These are phyloP conservation scores for Matsumyia berberina DNA, from an alignment of 2,888 invertebrate genomes.

Conservation along the genomic window DNA sequence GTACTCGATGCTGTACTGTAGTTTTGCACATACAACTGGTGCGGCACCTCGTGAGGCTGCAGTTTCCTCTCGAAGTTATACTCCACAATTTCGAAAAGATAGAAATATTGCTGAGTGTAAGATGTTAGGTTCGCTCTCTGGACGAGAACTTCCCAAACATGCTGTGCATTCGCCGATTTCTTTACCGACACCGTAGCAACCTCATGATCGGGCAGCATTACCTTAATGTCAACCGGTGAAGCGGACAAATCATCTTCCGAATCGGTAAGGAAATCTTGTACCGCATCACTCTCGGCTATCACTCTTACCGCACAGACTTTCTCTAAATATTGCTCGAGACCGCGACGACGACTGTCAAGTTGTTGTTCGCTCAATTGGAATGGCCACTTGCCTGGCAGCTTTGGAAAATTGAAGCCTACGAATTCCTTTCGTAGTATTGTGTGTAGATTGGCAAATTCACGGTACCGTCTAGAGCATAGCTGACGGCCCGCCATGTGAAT, in stretches of 20 bases:
- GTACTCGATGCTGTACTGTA: conserved; percentile 98
- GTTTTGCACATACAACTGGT: conserved; percentile 99
- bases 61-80: conserved; percentile 98
- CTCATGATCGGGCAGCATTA: conserved; percentile 94
- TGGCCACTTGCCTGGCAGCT: conserved; percentile 99
- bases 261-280: conserved; percentile 98
- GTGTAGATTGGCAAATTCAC: conserved; percentile 97
- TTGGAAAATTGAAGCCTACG: conserved; percentile 97
- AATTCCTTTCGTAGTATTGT: conserved; percentile 96
- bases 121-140: conserved; percentile 93
- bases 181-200: conserved; percentile 94
- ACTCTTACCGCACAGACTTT: conserved; percentile 98
- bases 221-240: conserved; percentile 91
- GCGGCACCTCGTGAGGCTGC: conserved; percentile 96
- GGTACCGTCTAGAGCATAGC: conserved; percentile 97
- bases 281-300: conserved; percentile 98
- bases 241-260: conserved; percentile 92
- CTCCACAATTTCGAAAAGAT: conserved; percentile 98
- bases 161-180: conserved; percentile 94
- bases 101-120: conserved; percentile 94
- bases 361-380: conserved; percentile 99
- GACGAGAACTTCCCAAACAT: conserved; percentile 94
- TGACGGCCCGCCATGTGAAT: conserved; percentile 99
- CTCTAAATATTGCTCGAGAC: conserved; percentile 99
- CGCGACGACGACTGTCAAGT: conserved; percentile 95